These are phyloP conservation scores for Falco cherrug DNA, from an alignment of 2,797 vertebrate genomes.

Conservation along the genomic window DNA sequence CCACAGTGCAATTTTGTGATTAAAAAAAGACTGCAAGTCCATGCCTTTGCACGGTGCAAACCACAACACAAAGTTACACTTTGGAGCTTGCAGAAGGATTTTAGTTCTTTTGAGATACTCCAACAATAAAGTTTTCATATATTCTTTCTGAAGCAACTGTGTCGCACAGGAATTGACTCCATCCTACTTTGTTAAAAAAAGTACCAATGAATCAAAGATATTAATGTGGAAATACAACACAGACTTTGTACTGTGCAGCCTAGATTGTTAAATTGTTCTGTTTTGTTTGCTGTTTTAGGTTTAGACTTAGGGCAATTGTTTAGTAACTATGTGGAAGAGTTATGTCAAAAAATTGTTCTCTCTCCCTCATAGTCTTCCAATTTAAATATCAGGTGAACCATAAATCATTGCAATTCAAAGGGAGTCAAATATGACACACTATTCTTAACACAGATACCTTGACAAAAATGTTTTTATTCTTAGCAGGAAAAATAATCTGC, in stretches of 20 bases:
- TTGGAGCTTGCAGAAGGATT: neutral
- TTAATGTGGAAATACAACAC: neutral
- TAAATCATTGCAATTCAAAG: conserved; percentile 4
- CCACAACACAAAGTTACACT: neutral
- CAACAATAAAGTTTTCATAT: neutral
- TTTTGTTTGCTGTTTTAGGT: neutral
- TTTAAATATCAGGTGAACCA: conserved; percentile 17
- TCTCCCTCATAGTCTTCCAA: neutral
- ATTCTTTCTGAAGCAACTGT: neutral
- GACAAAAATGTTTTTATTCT: neutral
- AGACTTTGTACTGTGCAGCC: neutral
- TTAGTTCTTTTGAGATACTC: neutral
- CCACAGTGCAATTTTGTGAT: neutral
- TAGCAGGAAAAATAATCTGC: neutral
- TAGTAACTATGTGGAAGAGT: neutral
- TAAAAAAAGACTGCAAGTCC: neutral
- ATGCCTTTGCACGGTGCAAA: neutral
- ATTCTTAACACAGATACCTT: neutral
- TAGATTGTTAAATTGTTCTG: neutral
- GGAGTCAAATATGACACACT: neutral
- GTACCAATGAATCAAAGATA: neutral
- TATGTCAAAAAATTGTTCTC: neutral
- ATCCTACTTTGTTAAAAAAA: neutral
- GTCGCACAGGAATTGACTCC: neutral
- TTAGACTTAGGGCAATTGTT: neutral